Conservation (phyloP, 2,797 vertebrate genomes). For the Scomberomorus guttatus region DNA sequence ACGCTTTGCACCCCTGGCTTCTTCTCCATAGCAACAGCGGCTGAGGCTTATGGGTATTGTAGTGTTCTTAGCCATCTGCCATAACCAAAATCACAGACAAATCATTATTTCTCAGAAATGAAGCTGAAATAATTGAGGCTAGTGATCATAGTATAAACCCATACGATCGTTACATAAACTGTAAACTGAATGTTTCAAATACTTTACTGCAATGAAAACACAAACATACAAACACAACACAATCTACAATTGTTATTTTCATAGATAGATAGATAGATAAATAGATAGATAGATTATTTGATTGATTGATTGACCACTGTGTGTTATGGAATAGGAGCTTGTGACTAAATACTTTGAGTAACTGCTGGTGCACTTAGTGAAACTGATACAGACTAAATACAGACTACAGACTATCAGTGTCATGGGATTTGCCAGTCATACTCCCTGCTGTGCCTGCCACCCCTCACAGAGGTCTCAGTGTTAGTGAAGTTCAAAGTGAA, state of each 20-base stretch:
- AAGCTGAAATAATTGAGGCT: no score
- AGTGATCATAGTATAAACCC: no score
- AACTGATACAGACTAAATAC: constrained; percentile 54
- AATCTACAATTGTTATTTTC: no score
- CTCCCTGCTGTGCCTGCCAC: constrained; percentile 42
- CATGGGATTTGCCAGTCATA: constrained; percentile 48
- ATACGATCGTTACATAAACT: no score
- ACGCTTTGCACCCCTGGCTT: no score
- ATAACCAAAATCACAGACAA: no score
- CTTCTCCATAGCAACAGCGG: no score
- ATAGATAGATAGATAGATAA: no score
- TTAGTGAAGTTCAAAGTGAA: constrained; percentile 68
- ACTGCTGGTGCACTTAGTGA: constrained; percentile 37
- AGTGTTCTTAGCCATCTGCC: no score
- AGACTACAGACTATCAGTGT: constrained; percentile 56
- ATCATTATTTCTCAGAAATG: no score
- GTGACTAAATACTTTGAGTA: constrained; percentile 45
- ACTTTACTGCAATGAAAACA: not conserved
- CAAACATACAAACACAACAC: not conserved
- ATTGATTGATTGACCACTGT: constrained; percentile 25
- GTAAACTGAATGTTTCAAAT: not conserved
- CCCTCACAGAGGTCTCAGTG: constrained; percentile 54
- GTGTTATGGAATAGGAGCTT: constrained; percentile 41
- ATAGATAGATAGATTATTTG: no score
- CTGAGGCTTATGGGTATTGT: no score